A percentile compares a stretch with the other conserved stretches of the same genome.
phyloP scores from a whole-genome alignment of 92 coral and sea anemone genomes.

The Porites evermanni region DNA sequence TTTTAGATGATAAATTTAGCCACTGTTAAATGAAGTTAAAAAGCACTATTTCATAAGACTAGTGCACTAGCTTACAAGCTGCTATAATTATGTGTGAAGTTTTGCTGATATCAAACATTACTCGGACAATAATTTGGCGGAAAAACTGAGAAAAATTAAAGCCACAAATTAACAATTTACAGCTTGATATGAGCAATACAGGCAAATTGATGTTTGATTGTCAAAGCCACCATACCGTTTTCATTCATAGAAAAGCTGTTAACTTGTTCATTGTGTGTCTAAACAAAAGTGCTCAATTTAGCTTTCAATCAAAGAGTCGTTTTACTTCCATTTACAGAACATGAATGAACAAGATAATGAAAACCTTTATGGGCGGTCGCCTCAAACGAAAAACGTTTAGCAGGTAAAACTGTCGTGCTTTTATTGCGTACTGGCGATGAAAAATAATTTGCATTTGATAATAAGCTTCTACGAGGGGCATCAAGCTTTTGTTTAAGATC shows the following conservation, averaged over 20 bases:
- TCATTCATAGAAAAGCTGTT: slow-evolving; percentile 1
- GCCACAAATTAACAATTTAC: background rate
- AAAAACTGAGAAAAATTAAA: background rate
- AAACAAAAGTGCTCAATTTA: slow-evolving; percentile 1
- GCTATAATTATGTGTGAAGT: too few relatives aligned
- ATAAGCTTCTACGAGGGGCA: background rate
- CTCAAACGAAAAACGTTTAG: background rate
- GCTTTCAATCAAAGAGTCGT: background rate
- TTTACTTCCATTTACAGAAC: background rate
- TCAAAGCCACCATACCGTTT: background rate
- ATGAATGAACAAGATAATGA: background rate
- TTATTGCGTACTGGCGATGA: background rate
- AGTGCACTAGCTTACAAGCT: too few relatives aligned
- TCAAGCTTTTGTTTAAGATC: background rate
- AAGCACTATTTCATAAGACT: too few relatives aligned
- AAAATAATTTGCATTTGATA: background rate
- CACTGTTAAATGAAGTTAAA: too few relatives aligned
- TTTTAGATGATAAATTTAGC: too few relatives aligned
- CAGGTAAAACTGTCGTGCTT: background rate
- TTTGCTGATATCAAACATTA: background rate
- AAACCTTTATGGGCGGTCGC: background rate
- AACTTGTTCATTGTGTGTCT: background rate
- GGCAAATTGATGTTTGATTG: background rate
- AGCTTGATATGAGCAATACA: background rate
- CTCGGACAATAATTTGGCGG: background rate